Conservation (phyloP, 2,113 vertebrate species). For the Cephalopterus ornatus region DNA sequence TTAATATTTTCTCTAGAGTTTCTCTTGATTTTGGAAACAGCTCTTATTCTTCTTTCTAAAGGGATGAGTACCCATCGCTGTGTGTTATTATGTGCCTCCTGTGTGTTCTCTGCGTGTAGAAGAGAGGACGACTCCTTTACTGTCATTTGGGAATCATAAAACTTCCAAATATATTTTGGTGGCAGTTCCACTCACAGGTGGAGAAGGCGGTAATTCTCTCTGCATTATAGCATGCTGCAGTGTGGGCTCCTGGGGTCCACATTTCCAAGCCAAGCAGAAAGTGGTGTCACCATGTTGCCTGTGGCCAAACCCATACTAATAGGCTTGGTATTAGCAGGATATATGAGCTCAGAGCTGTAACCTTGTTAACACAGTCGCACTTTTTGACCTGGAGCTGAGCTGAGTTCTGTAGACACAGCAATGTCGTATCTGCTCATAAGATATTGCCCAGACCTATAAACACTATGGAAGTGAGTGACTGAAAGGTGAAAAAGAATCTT, state of each 20-base stretch:
- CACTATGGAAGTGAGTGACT: not conserved
- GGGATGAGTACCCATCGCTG: not conserved
- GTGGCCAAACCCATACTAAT: not conserved
- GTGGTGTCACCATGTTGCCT: not conserved
- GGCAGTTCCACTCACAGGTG: not conserved
- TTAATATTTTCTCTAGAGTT: not conserved
- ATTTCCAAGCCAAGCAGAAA: not conserved
- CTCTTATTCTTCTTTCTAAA: not conserved
- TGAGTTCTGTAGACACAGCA: not conserved
- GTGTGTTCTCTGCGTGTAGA: not conserved
- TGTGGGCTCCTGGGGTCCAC: not conserved
- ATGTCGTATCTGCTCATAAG: not conserved
- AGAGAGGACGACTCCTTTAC: not conserved
- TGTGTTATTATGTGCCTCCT: rapidly evolving
- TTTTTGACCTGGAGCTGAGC: not conserved
- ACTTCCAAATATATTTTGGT: not conserved
- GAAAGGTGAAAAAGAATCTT: not conserved
- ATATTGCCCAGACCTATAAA: not conserved
- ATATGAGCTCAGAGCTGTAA: not conserved
- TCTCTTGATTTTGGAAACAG: not conserved
- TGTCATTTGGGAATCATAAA: not conserved
- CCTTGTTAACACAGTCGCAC: not conserved
- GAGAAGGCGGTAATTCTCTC: not conserved
- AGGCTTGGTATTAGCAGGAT: not conserved
- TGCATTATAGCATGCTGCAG: not conserved